Evolutionary conservation across 2,888 invertebrate species (phyloP).

Genomic region (Pseudoips prasinana): DNA sequence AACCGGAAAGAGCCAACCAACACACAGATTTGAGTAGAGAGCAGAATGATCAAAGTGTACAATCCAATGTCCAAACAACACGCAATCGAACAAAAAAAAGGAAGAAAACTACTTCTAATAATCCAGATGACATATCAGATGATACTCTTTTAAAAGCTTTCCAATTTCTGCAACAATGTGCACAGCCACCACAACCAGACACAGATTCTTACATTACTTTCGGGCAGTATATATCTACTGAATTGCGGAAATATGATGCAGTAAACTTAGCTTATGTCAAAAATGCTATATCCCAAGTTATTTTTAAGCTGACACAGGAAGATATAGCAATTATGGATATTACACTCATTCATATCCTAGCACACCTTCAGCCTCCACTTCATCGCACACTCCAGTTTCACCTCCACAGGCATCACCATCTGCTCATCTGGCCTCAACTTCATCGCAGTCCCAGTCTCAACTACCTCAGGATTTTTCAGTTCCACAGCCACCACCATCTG

Average conservation of each 20-base stretch:
- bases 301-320: no score
- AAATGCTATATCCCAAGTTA: no score
- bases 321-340: no score
- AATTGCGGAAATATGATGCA: slow-evolving; percentile 27
- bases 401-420: slow-evolving; percentile 11
- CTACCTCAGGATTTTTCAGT: slow-evolving; percentile 17
- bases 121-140: slow-evolving; percentile 17
- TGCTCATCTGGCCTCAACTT: no score
- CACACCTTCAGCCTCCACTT: slow-evolving; percentile 14
- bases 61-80: slow-evolving; percentile 22
- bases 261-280: slow-evolving; percentile 21
- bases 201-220: no score
- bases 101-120: slow-evolving; percentile 23
- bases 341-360: slow-evolving; percentile 19
- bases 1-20: slow-evolving; percentile 17
- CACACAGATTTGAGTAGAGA: slow-evolving; percentile 15
- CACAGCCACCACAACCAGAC: slow-evolving; percentile 23
- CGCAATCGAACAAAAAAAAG: slow-evolving; percentile 22
- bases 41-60: slow-evolving; percentile 10
- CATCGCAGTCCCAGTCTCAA: no score
- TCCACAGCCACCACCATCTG: slow-evolving; percentile 14
- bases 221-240: slow-evolving; percentile 24
- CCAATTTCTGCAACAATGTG: slow-evolving; percentile 22
- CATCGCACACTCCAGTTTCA: slow-evolving; percentile 4
- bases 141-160: slow-evolving; percentile 26